Base-by-base conservation (phyloP, 2,888 invertebrate species). In the Sepioteuthis lessoniana region DNA sequence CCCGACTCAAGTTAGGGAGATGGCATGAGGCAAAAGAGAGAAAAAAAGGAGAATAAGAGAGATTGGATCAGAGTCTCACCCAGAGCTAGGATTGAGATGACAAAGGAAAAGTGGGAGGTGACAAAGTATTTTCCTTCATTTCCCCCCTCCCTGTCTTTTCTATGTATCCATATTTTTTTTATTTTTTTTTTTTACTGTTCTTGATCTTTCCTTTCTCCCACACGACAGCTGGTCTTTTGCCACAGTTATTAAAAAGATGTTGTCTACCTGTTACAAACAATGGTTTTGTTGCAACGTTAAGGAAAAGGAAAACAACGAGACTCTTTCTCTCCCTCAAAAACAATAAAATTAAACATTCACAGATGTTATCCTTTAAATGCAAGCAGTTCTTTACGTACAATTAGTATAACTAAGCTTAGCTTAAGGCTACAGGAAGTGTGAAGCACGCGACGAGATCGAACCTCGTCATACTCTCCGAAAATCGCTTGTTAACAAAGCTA, bases 241-340 rank as follows among this genome's bases (percentile, higher is more conserved):
- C 76, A n/a, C 76, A n/a, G 76, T 76, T 76, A n/a, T 76, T 76
- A 76, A 76, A n/a, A n/a, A 16, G 21, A 76, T 35, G 76, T n/a
- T 35, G 76, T n/a, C 76, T 76, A 76, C 76, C 76, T 76, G 76
- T 76, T 76, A 76, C 76, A 35, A 76, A 76, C n/a, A 76, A 76
- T 76, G 76, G 76, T 10, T 76, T n/a, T 76, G 76, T 76, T 76
- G 76, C 76, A 76, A 35, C n/a, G 16, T 10, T 35, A 76, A 76
- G 13, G 19, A 35, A 16, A 76, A n/a, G n/a, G 13, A 3, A 35
- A 76, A 76, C 21, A 5, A 76, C 16, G 76, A 35, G n/a, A 4
- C n/a, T 16, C 21, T 16, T 19, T 50, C 21, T 19, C 50, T 19
- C 19, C 16, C 21, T 31, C 10, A 76, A 76, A 76, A 76, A 76